Evolutionary conservation across 2,888 invertebrate species (phyloP).

Genomic region (Coecobrya sp.): DNA sequence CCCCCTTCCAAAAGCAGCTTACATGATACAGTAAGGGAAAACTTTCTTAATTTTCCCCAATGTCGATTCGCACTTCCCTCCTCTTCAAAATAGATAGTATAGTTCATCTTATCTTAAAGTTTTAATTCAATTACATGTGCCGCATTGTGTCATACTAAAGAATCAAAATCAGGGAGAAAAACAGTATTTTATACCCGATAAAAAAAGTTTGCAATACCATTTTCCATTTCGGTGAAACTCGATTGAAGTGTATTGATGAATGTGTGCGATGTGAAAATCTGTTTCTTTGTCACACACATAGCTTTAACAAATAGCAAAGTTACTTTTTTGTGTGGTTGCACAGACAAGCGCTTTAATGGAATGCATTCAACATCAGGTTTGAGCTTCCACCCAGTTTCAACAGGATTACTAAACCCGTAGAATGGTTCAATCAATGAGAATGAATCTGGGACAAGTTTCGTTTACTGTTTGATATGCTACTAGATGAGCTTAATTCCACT

Average conservation of each 20-base stretch:
- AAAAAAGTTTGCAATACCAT: background rate
- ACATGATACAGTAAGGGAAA: background rate
- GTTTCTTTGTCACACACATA: background rate
- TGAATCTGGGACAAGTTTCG: constrained; percentile 59
- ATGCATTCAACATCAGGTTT: background rate
- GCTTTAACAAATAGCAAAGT: background rate
- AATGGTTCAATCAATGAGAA: constrained; percentile 56
- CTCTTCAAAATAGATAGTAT: background rate
- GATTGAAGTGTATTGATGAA: constrained; percentile 30
- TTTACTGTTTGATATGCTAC: constrained; percentile 19
- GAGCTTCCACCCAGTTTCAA: background rate
- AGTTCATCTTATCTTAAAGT: background rate
- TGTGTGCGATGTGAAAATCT: constrained; percentile 21
- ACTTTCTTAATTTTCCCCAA: background rate
- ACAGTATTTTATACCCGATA: background rate
- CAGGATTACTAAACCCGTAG: constrained; percentile 25
- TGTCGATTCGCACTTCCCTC: background rate
- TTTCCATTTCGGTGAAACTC: background rate
- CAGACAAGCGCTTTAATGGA: background rate
- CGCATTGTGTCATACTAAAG: background rate
- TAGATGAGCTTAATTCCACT: constrained; percentile 21
- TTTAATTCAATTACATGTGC: background rate
- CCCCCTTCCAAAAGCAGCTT: background rate
- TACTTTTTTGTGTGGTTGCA: background rate
- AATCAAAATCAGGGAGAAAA: background rate